These are phyloP conservation scores for Teinopalpus imperialis DNA, from an alignment of 2,888 invertebrate genomes.

Conservation along the genomic window DNA sequence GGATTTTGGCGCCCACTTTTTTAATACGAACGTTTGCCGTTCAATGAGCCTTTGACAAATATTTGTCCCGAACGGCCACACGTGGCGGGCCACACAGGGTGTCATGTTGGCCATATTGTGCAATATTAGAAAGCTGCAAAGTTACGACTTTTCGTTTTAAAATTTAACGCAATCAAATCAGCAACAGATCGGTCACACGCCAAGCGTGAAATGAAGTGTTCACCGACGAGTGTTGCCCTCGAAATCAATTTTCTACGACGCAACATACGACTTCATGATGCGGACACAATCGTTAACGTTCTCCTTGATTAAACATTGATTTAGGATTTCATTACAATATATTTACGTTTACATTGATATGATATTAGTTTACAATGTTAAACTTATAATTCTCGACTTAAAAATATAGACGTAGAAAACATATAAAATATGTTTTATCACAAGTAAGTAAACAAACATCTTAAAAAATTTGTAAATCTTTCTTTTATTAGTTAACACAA, in stretches of 20 bases:
- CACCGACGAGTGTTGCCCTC: slow-evolving; percentile 40
- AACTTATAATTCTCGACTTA: too few species aligned
- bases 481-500: slow-evolving; percentile 3
- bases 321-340: too few species aligned
- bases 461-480: too few species aligned
- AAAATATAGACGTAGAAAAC: too few species aligned
- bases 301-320: slow-evolving; percentile 2
- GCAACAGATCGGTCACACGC: slow-evolving; percentile 58
- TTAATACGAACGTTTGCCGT: slow-evolving; percentile 57
- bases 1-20: slow-evolving; percentile 58
- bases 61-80: slow-evolving; percentile 64
- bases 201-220: slow-evolving; percentile 69
- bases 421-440: too few species aligned
- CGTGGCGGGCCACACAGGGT: slow-evolving; percentile 75
- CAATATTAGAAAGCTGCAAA: slow-evolving; percentile 59
- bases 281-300: slow-evolving; percentile 22
- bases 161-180: slow-evolving; percentile 62
- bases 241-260: slow-evolving; percentile 55
- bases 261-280: slow-evolving; percentile 18
- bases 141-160: slow-evolving; percentile 57
- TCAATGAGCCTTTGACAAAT: slow-evolving; percentile 75
- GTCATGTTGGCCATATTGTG: slow-evolving; percentile 55
- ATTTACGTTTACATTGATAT: too few species aligned
- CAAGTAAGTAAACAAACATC: too few species aligned
- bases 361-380: too few species aligned